These are phyloP conservation scores for Cartodere bifasciata DNA, from an alignment of 2,888 invertebrate genomes.

Conservation along the genomic window DNA sequence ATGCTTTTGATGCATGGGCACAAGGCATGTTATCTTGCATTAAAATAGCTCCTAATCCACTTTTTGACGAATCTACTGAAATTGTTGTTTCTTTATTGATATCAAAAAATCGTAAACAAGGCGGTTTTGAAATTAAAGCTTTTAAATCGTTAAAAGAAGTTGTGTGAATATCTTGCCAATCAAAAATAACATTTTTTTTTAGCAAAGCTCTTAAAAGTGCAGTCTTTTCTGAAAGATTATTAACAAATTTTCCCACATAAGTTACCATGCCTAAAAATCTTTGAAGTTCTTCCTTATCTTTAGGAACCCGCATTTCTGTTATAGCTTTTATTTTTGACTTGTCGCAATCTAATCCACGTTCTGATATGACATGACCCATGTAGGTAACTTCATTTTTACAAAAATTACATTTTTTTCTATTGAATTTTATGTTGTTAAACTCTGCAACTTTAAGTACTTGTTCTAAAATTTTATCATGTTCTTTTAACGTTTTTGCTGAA, in stretches of 20 bases:
- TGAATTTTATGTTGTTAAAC: slow-evolving; percentile 15
- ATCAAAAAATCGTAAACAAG: slow-evolving; percentile 7
- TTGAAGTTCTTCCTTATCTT: slow-evolving; percentile 12
- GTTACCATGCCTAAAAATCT: slow-evolving; percentile 13
- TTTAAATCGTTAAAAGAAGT: slow-evolving; percentile 9
- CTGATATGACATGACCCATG: slow-evolving; percentile 15
- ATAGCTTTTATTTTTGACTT: slow-evolving; percentile 11
- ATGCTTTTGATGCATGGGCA: slow-evolving; percentile 24
- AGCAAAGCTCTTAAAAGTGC: slow-evolving; percentile 4
- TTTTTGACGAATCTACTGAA: slow-evolving; percentile 7
- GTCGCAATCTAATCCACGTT: slow-evolving; percentile 12
- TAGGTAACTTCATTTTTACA: slow-evolving; percentile 12
- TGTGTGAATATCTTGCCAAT: slow-evolving; percentile 6
- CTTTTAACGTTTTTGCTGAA: slow-evolving; percentile 11
- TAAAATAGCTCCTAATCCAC: slow-evolving; percentile 8
- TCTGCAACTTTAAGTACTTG: slow-evolving; percentile 12
- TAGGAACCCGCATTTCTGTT: slow-evolving; percentile 10
- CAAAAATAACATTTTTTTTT: slow-evolving; percentile 8
- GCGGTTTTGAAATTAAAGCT: slow-evolving; percentile 3
- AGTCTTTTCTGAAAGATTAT: slow-evolving; percentile 10
- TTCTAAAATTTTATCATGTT: slow-evolving; percentile 15
- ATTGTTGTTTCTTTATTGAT: slow-evolving; percentile 7
- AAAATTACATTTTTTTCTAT: slow-evolving; percentile 14
- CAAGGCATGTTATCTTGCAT: slow-evolving; percentile 14
- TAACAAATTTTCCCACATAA: slow-evolving; percentile 10